Base-by-base conservation (phyloP, 2,888 invertebrate genomes). In the Tachina grossa region DNA sequence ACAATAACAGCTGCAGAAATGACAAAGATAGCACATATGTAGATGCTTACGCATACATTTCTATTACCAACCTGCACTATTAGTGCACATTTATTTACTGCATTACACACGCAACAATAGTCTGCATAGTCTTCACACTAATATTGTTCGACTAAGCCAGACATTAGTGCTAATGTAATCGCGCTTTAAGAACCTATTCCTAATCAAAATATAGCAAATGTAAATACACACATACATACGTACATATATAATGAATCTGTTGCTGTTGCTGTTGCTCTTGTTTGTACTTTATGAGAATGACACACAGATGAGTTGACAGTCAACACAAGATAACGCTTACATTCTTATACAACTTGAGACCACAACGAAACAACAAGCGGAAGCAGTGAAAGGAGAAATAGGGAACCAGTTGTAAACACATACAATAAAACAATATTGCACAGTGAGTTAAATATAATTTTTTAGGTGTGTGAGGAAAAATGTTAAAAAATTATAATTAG, bases 121-220 rank as follows among this genome's bases (percentile, higher is more conserved):
- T 69, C 65, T 76, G 57, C 69, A 13, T 43, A 65, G 63, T 57
- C 41, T 63, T 16, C 8, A 49, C 51, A 69, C 65, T 63, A 75
- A 59, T 65, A 59, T 65, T 47, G 63, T 31, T 14, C 53, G 10
- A 66, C 76, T 83, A 85, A 85, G 79, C 79, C 68, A 66, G 76
- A 83, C 83, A 85, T 83, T 72, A 76, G 85, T 85, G 85, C 83
- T 80, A 85, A 85, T 85, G 83, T 83, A 80, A 85, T 72, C 79
- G 76, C 76, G 72, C 61, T 85, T 76, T 83, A 80, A 85, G 85
- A 83, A 85, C 69, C 55, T 72, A 83, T 85, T 83, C 72, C 65
- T 83, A 85, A 85, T 79, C 76, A 63, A 76, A 76, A 76, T 39
- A 68, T 66, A 65, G 61, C 53, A 72, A 68, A 75, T 6, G 6